Conservation (phyloP, 2,888 invertebrate species). For the Luffia ferchaultella region DNA sequence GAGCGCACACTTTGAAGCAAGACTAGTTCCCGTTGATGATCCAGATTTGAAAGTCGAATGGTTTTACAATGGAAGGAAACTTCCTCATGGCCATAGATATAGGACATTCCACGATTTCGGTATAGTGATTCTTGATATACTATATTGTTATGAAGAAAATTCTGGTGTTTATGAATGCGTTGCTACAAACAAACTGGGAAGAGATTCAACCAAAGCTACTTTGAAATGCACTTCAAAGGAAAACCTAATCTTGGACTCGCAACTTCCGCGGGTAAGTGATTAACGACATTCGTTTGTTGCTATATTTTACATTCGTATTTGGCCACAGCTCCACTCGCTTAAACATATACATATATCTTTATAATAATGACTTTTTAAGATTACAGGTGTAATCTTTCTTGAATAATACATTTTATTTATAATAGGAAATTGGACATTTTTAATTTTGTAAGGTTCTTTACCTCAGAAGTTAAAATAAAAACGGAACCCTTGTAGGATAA, state of each 20-base stretch:
- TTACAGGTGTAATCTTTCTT: too few relatives aligned
- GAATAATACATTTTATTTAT: too few relatives aligned
- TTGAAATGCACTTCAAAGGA: constrained; percentile 89
- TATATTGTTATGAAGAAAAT: constrained; percentile 96
- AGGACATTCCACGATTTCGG: constrained; percentile 98
- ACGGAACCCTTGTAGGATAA: too few relatives aligned
- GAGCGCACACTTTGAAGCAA: constrained; percentile 92
- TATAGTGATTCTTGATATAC: constrained; percentile 92
- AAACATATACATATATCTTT: constrained; percentile 4
- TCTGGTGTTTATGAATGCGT: constrained; percentile 94
- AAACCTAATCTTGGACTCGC: constrained; percentile 90
- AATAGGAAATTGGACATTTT: too few relatives aligned
- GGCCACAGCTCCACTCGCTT: neutral
- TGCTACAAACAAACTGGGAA: constrained; percentile 90
- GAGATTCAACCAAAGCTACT: constrained; percentile 84
- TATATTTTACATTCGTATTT: too few relatives aligned
- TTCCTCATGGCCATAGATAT: constrained; percentile 95
- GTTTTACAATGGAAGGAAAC: constrained; percentile 92
- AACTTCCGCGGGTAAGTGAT: constrained; percentile 81
- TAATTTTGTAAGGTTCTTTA: too few relatives aligned
- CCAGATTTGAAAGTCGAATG: constrained; percentile 95
- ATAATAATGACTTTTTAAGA: neutral
- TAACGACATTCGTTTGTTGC: too few relatives aligned
- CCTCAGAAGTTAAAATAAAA: too few relatives aligned
- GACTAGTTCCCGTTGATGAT: constrained; percentile 92